phyloP scores from a whole-genome alignment of 2,113 vertebrate genomes.

The Calonectris borealis region DNA sequence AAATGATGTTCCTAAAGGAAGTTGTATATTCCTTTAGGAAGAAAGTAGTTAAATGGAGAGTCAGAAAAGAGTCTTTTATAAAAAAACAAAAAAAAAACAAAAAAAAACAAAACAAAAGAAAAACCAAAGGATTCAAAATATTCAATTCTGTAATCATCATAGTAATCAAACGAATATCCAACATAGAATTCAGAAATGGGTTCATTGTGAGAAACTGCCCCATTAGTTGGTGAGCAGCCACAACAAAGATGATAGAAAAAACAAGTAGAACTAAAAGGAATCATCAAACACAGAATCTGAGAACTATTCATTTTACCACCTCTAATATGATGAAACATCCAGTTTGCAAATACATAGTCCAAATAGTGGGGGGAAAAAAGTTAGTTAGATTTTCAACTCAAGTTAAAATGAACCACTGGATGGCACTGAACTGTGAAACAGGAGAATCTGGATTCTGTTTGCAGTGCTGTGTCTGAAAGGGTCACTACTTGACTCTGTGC shows the following conservation, averaged over 20 bases:
- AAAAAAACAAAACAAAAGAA: background rate
- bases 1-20: background rate
- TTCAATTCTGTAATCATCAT: background rate
- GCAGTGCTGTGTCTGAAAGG: background rate
- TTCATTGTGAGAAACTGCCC: background rate
- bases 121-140: background rate
- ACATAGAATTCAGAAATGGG: background rate
- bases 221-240: background rate
- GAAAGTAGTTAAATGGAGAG: background rate
- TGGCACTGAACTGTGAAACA: background rate
- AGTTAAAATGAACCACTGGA: background rate
- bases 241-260: background rate
- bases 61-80: background rate
- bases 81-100: background rate
- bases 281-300: background rate
- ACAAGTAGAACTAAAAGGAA: background rate
- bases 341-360: background rate
- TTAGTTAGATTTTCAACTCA: background rate
- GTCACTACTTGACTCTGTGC: background rate
- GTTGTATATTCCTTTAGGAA: background rate
- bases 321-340: background rate
- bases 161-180: background rate
- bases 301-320: background rate
- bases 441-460: background rate
- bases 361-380: background rate